phyloP scores from a whole-genome alignment of 1,140 invertebrate genomes.

The Caerostris darwini region DNA sequence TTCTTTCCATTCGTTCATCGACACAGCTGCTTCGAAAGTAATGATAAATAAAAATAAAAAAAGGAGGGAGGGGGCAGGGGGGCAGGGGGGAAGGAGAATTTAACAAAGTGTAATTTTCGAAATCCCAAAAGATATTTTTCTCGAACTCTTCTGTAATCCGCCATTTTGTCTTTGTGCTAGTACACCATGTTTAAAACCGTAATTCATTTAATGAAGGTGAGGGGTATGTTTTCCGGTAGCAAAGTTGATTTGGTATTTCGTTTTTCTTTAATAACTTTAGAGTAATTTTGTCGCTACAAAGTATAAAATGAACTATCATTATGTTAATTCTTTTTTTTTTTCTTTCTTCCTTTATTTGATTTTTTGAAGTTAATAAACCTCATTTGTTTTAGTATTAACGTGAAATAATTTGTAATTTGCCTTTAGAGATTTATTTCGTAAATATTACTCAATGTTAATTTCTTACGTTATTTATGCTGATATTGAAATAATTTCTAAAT shows the following conservation, averaged over 20 bases:
- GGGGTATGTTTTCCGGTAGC: not conserved
- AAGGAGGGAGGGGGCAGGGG: too few species aligned
- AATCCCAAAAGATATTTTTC: not conserved
- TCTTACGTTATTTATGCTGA: too few species aligned
- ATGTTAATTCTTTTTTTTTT: not conserved
- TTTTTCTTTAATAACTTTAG: not conserved
- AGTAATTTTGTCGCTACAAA: not conserved
- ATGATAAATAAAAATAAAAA: not conserved
- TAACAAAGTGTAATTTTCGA: constrained; percentile 40
- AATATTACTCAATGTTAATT: too few species aligned
- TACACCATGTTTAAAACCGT: not conserved
- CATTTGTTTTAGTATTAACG: too few species aligned
- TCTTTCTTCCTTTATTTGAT: too few species aligned
- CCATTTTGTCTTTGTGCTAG: not conserved
- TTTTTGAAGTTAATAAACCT: too few species aligned
- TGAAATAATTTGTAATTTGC: too few species aligned
- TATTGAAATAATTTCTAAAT: too few species aligned
- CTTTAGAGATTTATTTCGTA: too few species aligned
- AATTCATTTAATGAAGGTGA: not conserved
- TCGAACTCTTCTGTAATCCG: not conserved
- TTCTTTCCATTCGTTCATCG: not conserved
- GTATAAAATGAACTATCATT: not conserved
- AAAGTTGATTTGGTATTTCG: not conserved
- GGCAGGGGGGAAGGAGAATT: not conserved
- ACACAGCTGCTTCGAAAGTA: not conserved